Evolutionary conservation across 2,113 vertebrate genomes (phyloP).

Genomic region (Siniperca knerii): DNA sequence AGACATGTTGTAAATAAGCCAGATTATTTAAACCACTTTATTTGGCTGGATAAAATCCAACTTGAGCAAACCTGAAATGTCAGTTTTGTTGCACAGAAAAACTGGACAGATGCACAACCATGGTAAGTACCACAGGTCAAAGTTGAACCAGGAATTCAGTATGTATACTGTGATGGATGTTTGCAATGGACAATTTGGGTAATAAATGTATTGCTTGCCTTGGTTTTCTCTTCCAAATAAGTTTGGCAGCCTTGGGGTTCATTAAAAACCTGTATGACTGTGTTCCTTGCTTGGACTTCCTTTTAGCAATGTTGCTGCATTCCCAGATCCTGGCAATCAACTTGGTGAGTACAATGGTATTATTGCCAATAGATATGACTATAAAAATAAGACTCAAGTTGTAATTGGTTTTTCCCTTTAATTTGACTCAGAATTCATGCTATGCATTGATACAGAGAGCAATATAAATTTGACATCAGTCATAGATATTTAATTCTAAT

Average conservation of each 20-base stretch:
- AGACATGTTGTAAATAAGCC: not conserved
- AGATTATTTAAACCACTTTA: not conserved
- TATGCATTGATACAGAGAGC: not conserved
- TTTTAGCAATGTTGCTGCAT: not conserved
- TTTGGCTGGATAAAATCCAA: not conserved
- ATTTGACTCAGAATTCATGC: not conserved
- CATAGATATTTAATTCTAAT: constrained; percentile 44
- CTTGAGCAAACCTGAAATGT: not conserved
- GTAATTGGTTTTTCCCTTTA: too few relatives aligned
- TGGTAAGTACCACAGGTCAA: not conserved
- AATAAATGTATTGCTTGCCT: not conserved
- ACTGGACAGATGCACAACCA: not conserved
- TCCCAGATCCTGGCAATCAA: not conserved
- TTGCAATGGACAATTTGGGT: not conserved
- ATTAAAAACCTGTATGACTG: not conserved
- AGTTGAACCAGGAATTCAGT: not conserved
- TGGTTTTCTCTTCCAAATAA: constrained; percentile 3
- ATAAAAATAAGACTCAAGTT: not conserved
- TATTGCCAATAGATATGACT: not conserved
- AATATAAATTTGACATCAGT: not conserved
- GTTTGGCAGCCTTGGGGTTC: not conserved
- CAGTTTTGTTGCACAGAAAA: not conserved
- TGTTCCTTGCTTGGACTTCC: not conserved
- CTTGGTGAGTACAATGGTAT: not conserved
- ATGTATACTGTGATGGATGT: not conserved